These are phyloP conservation scores for Podocnemis expansa DNA, from an alignment of 2,113 vertebrate genomes.

Conservation along the genomic window DNA sequence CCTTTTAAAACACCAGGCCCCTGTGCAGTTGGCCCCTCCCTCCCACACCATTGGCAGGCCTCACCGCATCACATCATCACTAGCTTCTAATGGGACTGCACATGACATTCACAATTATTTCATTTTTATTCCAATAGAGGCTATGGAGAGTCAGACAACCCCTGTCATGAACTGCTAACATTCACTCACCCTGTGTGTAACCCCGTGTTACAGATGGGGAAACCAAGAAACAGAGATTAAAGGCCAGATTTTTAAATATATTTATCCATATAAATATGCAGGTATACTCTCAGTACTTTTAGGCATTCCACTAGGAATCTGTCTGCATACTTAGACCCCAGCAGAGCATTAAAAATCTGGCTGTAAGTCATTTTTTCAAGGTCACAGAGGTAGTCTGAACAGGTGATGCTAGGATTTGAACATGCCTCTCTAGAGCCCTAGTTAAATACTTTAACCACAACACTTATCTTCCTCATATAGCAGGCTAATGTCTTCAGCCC, in stretches of 20 bases:
- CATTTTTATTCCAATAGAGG: neutral
- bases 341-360: neutral
- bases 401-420: neutral
- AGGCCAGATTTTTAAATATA: neutral
- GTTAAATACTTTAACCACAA: fast-evolving
- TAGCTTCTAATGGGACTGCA: too few species aligned
- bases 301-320: neutral
- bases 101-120: neutral
- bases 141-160: neutral
- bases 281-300: neutral
- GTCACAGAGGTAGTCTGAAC: neutral
- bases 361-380: neutral
- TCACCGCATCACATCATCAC: too few species aligned
- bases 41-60: too few species aligned
- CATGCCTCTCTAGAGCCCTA: neutral
- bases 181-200: neutral
- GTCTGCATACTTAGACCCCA: neutral
- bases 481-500: neutral
- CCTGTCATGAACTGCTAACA: neutral
- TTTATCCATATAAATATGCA: neutral
- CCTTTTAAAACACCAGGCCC: too few species aligned
- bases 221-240: neutral
- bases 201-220: neutral
- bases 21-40: too few species aligned
- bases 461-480: neutral